These are phyloP conservation scores for Entomobrya proxima DNA, from an alignment of 2,888 invertebrate species.

Conservation along the genomic window DNA sequence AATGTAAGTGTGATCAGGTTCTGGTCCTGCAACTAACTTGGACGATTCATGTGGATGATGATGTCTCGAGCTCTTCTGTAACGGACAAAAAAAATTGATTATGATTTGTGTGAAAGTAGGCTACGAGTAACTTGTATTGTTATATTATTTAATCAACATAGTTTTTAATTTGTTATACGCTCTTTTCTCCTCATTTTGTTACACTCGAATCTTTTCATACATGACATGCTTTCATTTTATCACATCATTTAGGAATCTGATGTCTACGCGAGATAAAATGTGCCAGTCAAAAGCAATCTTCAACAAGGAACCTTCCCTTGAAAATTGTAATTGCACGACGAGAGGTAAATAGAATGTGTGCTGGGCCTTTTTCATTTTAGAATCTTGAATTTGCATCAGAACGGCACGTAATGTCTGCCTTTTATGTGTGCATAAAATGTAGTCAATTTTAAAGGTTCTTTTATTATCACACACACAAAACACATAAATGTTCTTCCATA, in stretches of 20 bases:
- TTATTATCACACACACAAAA: not conserved
- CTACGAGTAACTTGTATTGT: not conserved
- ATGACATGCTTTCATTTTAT: not conserved
- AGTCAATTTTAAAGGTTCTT: constrained; percentile 14
- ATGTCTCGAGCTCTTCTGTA: constrained; percentile 66
- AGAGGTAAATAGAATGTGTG: no score
- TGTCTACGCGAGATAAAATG: not conserved
- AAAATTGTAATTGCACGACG: no score
- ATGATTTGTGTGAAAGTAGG: not conserved
- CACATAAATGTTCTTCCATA: not conserved
- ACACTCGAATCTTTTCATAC: no score
- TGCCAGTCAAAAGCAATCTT: not conserved
- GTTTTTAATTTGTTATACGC: no score
- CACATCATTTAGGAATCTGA: not conserved
- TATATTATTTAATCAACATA: no score
- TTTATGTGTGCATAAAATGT: constrained; percentile 27
- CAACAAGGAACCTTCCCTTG: not conserved
- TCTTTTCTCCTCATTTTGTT: no score
- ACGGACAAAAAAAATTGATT: constrained; percentile 19
- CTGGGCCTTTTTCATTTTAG: not conserved
- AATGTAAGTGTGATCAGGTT: constrained; percentile 28
- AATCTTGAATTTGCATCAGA: constrained; percentile 1
- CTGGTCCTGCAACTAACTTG: constrained; percentile 51
- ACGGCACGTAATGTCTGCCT: not conserved
- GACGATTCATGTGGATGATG: constrained; percentile 57